Percentiles rank a stretch among this genome's conserved stretches.
Conservation (phyloP, 2,113 vertebrate genomes). For the Lepus timidus region DNA sequence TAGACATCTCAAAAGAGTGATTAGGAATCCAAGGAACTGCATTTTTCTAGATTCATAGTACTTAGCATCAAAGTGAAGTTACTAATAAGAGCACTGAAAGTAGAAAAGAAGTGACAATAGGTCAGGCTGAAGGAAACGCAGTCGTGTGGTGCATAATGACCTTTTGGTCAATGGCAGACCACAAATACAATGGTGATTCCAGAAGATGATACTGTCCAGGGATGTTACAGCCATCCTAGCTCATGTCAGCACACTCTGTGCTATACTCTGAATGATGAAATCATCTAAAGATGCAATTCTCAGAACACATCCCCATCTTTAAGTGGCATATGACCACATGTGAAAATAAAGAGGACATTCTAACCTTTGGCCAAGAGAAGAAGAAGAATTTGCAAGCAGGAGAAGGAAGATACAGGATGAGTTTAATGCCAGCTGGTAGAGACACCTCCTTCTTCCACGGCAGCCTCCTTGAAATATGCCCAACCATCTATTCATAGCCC, state of each 20-base stretch:
- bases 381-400: neutral
- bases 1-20: neutral
- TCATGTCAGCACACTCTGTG: too few relatives aligned
- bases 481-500: neutral
- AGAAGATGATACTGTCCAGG: too few relatives aligned
- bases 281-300: too few relatives aligned
- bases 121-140: neutral
- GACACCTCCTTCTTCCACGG: neutral
- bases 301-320: too few relatives aligned
- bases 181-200: too few relatives aligned
- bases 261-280: too few relatives aligned
- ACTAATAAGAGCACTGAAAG: neutral
- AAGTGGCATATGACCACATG: too few relatives aligned
- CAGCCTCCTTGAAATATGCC: neutral
- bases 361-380: neutral
- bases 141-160: too few relatives aligned
- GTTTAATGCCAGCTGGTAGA: neutral
- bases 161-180: too few relatives aligned
- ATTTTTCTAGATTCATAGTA: neutral
- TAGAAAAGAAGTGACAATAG: neutral
- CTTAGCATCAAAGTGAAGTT: constrained; percentile 14
- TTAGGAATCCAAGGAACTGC: neutral
- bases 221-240: too few relatives aligned
- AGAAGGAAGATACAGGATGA: neutral
- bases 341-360: neutral